Evolutionary conservation across 2,113 vertebrate genomes (phyloP), one percentile per base, ranked within the genome.

Genomic region (Galbula dea): DNA sequence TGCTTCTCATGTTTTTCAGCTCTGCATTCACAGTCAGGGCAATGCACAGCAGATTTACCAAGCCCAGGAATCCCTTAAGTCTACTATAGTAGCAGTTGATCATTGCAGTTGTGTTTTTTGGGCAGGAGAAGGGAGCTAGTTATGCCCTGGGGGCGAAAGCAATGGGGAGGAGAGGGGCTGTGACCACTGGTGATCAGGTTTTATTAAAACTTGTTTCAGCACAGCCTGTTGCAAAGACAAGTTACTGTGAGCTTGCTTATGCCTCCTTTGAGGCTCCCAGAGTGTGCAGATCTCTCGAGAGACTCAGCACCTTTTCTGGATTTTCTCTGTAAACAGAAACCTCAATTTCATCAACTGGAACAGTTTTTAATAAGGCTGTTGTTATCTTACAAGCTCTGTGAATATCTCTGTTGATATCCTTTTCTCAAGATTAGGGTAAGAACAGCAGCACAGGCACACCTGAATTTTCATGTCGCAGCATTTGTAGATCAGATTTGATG

Each of bases 21-120:
- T 67, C 27, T 34, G 13, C 24, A 6, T n/a, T 76, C 61, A 8
- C 4, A 0, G 13, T 79, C 15, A 21, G 23, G 17, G 54, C 36
- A 39, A 39, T 58, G 30, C 37, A 19, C 37, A 76, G 79, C 43
- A 26, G 61, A 45, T 54, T 48, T 46, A 59, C 26, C 27, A 41
- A 68, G 45, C 11, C 20, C 20, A 29, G 15, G 52, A 30, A 30
- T 52, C 15, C 21, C 2, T 5, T 57, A 46, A 66, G 37, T 45
- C 15, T 54, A 1, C 29, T 46, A 2, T 43, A 41, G 7, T 32
- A 19, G 14, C 1, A 1, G 49, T 58, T 80, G 41, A 51, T 0
- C 24, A 3, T 12, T 29, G 29, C 10, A 52, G 3, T 11, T 43
- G 30, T 30, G 43, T 41, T 11, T 17, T 57, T 21, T 61, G 51